Evolutionary conservation across 2,113 vertebrate species (phyloP).

Genomic region (Gymnocephalus cernua): DNA sequence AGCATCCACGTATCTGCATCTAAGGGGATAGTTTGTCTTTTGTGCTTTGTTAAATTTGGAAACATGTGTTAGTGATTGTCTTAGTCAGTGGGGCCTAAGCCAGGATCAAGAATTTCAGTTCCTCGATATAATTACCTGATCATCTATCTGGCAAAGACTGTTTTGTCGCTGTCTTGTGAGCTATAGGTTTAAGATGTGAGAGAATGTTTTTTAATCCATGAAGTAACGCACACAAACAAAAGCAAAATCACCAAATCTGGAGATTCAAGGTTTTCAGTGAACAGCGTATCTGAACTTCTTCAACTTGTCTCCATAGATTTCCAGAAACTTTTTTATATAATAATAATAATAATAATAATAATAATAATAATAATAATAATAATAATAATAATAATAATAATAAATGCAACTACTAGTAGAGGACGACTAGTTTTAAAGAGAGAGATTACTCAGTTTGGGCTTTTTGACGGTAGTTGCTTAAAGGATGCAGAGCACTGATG

Average conservation of each 20-base stretch:
- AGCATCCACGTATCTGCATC: constrained; percentile 58
- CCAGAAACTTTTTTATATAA: not conserved
- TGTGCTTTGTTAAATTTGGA: not conserved
- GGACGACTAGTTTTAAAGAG: not conserved
- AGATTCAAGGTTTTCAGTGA: not conserved
- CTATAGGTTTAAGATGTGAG: too few species aligned
- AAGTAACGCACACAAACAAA: too few species aligned
- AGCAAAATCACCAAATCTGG: too few species aligned
- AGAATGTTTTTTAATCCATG: too few species aligned
- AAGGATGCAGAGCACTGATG: not conserved
- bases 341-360: too few species aligned
- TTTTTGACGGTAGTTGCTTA: not conserved
- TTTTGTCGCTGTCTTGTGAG: too few species aligned
- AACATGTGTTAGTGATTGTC: not conserved
- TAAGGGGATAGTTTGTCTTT: not conserved
- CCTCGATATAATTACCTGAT: not conserved
- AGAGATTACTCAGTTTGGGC: not conserved
- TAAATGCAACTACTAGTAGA: not conserved
- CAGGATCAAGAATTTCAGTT: not conserved
- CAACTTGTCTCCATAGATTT: not conserved
- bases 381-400: too few species aligned
- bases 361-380: not conserved
- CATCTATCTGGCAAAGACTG: too few species aligned
- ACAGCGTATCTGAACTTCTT: not conserved
- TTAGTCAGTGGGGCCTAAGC: not conserved